These are phyloP conservation scores for Delphinapterus leucas DNA, from an alignment of 2,113 vertebrate species.

Conservation along the genomic window DNA sequence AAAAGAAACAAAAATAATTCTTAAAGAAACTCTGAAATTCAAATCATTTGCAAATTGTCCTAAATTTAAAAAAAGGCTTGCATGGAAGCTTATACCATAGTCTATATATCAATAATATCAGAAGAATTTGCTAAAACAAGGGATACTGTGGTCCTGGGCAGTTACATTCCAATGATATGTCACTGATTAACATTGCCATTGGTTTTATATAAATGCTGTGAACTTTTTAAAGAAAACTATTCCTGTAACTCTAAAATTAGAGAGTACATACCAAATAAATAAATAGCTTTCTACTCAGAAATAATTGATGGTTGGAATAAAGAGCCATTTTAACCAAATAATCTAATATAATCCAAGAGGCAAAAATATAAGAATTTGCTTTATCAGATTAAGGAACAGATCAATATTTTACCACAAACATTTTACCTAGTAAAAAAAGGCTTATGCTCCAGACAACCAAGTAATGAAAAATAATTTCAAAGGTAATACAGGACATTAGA, in stretches of 20 bases:
- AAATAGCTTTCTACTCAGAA: background rate
- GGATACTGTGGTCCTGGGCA: background rate
- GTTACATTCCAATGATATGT: background rate
- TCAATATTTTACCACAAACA: background rate
- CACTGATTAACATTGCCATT: background rate
- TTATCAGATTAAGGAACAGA: background rate
- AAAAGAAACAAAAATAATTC: background rate
- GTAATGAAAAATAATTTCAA: background rate
- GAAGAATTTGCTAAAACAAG: background rate
- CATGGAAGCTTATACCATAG: background rate
- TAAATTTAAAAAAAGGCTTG: background rate
- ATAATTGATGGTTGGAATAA: background rate
- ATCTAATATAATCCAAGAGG: background rate
- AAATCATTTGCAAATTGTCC: background rate
- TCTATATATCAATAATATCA: background rate
- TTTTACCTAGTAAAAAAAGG: background rate
- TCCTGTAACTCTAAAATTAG: background rate
- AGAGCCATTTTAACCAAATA: background rate
- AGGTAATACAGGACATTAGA: background rate
- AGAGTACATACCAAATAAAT: background rate
- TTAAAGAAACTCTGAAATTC: background rate
- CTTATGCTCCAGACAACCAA: background rate
- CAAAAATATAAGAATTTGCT: background rate
- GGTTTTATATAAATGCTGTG: background rate
- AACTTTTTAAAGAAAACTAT: background rate